phyloP scores from a whole-genome alignment of 2,888 invertebrate genomes.

The Pterobdella sp. region DNA sequence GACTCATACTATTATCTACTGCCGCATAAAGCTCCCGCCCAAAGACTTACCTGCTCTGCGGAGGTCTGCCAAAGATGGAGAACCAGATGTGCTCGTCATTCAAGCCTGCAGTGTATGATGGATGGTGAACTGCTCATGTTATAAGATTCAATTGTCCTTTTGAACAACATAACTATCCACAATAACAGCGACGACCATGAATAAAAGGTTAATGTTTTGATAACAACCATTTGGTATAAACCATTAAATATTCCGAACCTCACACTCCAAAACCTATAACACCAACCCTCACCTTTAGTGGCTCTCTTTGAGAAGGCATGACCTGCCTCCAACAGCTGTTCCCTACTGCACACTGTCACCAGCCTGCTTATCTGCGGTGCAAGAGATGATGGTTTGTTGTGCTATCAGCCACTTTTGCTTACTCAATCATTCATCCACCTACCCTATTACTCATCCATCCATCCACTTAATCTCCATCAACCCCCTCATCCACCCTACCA shows the following conservation, averaged over 20 bases:
- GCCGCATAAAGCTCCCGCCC: too few species aligned
- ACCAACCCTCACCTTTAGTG: conserved; percentile 50
- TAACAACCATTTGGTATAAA: too few species aligned
- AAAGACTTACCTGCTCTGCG: conserved; percentile 53
- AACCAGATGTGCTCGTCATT: conserved; percentile 56
- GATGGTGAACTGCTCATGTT: too few species aligned
- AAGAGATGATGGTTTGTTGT: too few species aligned
- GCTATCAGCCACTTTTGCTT: not conserved
- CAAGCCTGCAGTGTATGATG: too few species aligned
- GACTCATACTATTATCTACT: too few species aligned
- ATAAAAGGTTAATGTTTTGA: too few species aligned
- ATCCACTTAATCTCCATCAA: not conserved
- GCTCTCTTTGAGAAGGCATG: conserved; percentile 52
- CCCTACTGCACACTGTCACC: conserved; percentile 53
- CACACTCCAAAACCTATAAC: too few species aligned
- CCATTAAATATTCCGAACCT: too few species aligned
- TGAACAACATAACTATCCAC: too few species aligned
- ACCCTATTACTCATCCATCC: not conserved
- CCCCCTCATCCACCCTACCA: conserved; percentile 34
- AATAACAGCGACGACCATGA: too few species aligned
- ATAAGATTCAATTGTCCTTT: too few species aligned
- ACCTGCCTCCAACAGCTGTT: conserved; percentile 52
- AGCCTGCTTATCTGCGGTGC: conserved; percentile 52
- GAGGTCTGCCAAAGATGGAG: conserved; percentile 54
- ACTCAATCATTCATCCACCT: not conserved